These are phyloP conservation scores for Achroia grisella DNA, from an alignment of 1,140 invertebrate genomes.

Conservation along the genomic window DNA sequence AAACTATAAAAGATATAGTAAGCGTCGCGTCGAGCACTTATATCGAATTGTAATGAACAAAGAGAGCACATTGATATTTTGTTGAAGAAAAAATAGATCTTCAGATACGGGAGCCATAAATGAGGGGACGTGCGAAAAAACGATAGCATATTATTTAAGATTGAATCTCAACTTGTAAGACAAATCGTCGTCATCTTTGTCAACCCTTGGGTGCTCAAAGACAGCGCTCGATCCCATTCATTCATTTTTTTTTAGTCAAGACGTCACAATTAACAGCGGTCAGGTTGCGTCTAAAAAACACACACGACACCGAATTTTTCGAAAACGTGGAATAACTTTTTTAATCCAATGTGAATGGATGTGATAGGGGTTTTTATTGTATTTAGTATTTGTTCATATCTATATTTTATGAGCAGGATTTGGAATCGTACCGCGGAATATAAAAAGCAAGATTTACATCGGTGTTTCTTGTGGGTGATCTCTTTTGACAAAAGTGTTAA, in stretches of 20 bases:
- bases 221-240: conserved; percentile 40
- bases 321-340: conserved; percentile 30
- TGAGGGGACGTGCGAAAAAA: conserved; percentile 49
- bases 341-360: conserved; percentile 27
- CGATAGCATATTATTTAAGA: conserved; percentile 33
- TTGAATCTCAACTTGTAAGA: conserved; percentile 56
- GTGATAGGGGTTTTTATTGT: conserved; percentile 44
- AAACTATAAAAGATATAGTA: conserved; percentile 38
- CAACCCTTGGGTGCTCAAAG: conserved; percentile 49
- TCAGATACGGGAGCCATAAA: conserved; percentile 37
- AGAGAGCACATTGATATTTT: background rate
- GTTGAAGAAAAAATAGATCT: conserved; percentile 15
- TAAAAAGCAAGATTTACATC: conserved; percentile 61
- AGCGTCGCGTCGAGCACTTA: background rate
- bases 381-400: conserved; percentile 56
- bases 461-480: conserved; percentile 53
- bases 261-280: conserved; percentile 58
- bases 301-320: conserved; percentile 27
- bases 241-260: conserved; percentile 54
- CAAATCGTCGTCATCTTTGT: conserved; percentile 59
- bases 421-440: conserved; percentile 24
- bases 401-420: conserved; percentile 53
- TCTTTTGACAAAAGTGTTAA: conserved; percentile 67
- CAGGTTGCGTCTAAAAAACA: conserved; percentile 51
- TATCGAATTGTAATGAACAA: conserved; percentile 4